Conservation (phyloP, 2,888 invertebrate species). For the Sinotaia quadrata region DNA sequence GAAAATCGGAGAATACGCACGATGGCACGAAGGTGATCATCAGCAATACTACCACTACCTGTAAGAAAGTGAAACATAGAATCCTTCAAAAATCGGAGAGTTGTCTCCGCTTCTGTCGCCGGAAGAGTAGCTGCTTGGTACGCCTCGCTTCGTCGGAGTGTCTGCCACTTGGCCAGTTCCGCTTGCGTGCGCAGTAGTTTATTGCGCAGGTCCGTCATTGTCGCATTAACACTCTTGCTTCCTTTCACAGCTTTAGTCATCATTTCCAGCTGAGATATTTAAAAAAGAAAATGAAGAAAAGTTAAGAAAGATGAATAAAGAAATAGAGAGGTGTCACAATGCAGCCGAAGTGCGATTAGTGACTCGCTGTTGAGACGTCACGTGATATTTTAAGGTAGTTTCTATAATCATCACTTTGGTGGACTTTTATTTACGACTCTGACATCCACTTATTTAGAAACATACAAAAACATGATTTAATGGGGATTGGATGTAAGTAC, state of each 20-base stretch:
- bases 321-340: too few species aligned
- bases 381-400: too few species aligned
- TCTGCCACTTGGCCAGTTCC: constrained; percentile 68
- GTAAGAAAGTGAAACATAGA: constrained; percentile 67
- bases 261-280: constrained; percentile 57
- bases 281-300: not conserved
- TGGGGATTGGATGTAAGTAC: too few species aligned
- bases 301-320: not conserved
- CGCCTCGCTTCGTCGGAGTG: constrained; percentile 54
- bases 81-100: constrained; percentile 63
- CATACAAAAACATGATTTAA: too few species aligned
- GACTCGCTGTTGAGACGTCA: too few species aligned
- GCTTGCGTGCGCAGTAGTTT: constrained; percentile 62
- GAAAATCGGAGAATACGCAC: constrained; percentile 65
- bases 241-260: constrained; percentile 43
- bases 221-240: constrained; percentile 37
- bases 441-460: too few species aligned
- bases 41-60: constrained; percentile 45
- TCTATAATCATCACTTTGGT: too few species aligned
- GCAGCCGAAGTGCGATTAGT: not conserved
- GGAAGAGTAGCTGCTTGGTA: constrained; percentile 60
- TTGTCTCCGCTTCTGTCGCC: constrained; percentile 63
- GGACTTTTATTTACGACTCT: too few species aligned
- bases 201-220: constrained; percentile 58
- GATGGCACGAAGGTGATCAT: constrained; percentile 63